Base-by-base conservation (phyloP, 2,113 vertebrate species). In the Cromileptes altivelis region DNA sequence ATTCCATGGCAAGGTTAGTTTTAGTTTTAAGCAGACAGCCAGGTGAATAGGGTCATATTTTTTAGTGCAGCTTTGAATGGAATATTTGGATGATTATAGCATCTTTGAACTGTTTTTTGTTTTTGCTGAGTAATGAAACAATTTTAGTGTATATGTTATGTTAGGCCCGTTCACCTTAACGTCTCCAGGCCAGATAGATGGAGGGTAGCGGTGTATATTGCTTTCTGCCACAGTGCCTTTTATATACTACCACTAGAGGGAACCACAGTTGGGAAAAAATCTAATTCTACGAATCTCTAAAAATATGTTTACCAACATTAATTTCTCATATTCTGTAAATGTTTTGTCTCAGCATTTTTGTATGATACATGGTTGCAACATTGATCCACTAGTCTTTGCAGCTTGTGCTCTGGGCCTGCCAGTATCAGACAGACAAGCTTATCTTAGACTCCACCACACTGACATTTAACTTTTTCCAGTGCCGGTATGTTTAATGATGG, bases 401-500 rank as follows among this genome's bases (percentile, higher is more conserved):
- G 53, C 33, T 7, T 27, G 18, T 69, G 4, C 3, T 56, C 4
- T 53, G 3, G 18, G 12, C n/a, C 61, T 50, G 45, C 27, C 10
- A 27, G 10, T 15, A 81, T 50, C 42, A 49, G 52, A 52, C 18
- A 40, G 17, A 61, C 18, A 10, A 25, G 56, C 15, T 49, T 47
- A 61, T 63, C 40, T 25, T 7, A 42, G 33, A 23, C 33, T 33
- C 63, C 3, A 18, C 9, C 3, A 53, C 63, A 69, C 45, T 19
- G 12, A 18, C 6, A 8, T 62, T 47, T 21, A 58, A 3, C 17
- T n/a, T 45, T 40, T 49, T 40, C 42, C 30, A 23, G 33, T 60
- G 25, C 23, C 70, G 47, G 15, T 72, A 83, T 42, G 23, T 65
- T 55, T 21, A 73, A 65, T 60, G 30, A 30, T 30, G 30, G 5